These are phyloP conservation scores for Thomomys bottae DNA, from an alignment of 2,113 vertebrate genomes.

Conservation along the genomic window DNA sequence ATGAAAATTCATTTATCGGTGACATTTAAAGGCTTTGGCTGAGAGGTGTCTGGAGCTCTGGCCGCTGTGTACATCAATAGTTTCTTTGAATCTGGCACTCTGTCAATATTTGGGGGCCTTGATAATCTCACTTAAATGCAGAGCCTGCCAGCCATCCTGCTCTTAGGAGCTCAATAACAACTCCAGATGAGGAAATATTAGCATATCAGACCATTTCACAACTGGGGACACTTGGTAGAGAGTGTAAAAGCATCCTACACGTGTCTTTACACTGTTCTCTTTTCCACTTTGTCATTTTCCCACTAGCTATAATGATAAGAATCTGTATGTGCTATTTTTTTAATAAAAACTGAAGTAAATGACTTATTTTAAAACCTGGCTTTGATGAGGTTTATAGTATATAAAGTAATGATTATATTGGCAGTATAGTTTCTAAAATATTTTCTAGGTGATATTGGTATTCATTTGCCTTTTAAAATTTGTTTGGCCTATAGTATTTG, in stretches of 20 bases:
- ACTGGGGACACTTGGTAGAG: conserved; percentile 84
- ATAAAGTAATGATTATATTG: not conserved
- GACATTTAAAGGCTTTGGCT: conserved; percentile 91
- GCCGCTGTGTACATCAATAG: conserved; percentile 88
- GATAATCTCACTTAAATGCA: conserved; percentile 85
- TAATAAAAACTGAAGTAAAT: conserved; percentile 78
- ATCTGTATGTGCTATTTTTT: conserved; percentile 70
- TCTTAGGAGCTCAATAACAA: conserved; percentile 82
- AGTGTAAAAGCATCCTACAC: conserved; percentile 81
- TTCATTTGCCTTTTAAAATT: not conserved
- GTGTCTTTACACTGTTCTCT: conserved; percentile 69
- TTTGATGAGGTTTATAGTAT: conserved; percentile 11
- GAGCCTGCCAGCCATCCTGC: conserved; percentile 83
- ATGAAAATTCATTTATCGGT: conserved; percentile 92
- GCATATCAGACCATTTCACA: conserved; percentile 83
- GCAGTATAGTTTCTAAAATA: conserved; percentile 13
- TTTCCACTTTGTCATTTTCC: conserved; percentile 81
- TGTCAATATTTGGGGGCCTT: conserved; percentile 89
- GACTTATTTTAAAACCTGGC: conserved; percentile 69
- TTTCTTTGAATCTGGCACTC: conserved; percentile 88
- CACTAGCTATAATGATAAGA: conserved; percentile 81
- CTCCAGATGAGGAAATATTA: conserved; percentile 84
- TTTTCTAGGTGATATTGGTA: not conserved
- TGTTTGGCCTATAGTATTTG: conserved; percentile 19
- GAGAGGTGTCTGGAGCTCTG: conserved; percentile 89